Evolutionary conservation across 2,888 invertebrate species (phyloP).

Genomic region (Hirtodrosophila trivittata): DNA sequence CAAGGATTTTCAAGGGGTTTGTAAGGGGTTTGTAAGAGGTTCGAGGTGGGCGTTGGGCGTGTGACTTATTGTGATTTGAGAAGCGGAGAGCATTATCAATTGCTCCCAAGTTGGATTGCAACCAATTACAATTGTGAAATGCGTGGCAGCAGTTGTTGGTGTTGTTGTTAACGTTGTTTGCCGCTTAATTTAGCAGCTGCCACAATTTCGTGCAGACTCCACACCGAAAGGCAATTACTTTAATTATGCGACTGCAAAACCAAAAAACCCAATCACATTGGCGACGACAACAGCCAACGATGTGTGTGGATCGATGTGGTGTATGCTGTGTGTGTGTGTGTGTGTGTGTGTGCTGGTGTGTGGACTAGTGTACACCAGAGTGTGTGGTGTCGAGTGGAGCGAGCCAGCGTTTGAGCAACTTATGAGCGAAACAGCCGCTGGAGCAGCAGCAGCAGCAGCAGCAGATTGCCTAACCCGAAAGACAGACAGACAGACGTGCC

Average conservation of each 20-base stretch:
- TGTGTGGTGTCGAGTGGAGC: slow-evolving; percentile 3
- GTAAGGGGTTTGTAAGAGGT: not conserved
- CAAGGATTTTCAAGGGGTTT: not conserved
- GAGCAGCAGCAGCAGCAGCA: slow-evolving; percentile 11
- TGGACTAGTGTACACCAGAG: not conserved
- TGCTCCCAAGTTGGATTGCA: slow-evolving; percentile 25
- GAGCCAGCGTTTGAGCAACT: slow-evolving; percentile 37
- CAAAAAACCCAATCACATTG: slow-evolving; percentile 59
- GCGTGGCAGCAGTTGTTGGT: slow-evolving; percentile 41
- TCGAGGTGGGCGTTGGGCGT: not conserved
- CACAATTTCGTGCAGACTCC: slow-evolving; percentile 63
- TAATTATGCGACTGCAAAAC: slow-evolving; percentile 71
- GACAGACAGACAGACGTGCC: slow-evolving; percentile 49
- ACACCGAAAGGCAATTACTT: slow-evolving; percentile 74
- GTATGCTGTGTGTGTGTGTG: not conserved
- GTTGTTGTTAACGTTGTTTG: slow-evolving; percentile 15
- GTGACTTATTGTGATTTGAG: slow-evolving; percentile 1
- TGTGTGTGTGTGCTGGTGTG: not conserved
- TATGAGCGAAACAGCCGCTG: not conserved
- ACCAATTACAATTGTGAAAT: slow-evolving; percentile 75
- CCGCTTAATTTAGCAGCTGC: slow-evolving; percentile 60
- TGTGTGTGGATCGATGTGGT: slow-evolving; percentile 17
- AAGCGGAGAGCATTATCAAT: slow-evolving; percentile 36
- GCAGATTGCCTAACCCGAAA: slow-evolving; percentile 56
- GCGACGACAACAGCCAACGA: slow-evolving; percentile 62